Conservation (phyloP, 2,113 vertebrate genomes). For the Oncorhynchus gorbuscha region DNA sequence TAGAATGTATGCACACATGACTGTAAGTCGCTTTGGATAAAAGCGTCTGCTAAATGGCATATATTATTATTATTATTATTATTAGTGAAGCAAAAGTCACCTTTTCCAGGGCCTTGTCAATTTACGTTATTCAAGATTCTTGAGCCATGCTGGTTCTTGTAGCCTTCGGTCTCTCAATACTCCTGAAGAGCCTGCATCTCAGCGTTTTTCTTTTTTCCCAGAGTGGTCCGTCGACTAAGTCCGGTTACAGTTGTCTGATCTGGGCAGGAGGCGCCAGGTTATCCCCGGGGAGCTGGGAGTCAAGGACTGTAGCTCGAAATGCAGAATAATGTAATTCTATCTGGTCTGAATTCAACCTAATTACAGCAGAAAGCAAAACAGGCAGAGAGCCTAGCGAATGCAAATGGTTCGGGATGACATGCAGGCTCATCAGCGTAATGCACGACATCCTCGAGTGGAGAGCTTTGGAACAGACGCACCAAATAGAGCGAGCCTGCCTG, state of each 20-base stretch:
- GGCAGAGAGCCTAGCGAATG: slow-evolving; percentile 66
- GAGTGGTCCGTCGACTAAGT: slow-evolving; percentile 64
- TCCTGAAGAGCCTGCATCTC: slow-evolving; percentile 46
- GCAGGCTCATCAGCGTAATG: slow-evolving; percentile 62
- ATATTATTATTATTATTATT: no score
- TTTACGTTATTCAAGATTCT: no score
- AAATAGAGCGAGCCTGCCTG: slow-evolving; percentile 7
- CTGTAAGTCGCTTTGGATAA: no score
- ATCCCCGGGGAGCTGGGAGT: slow-evolving; percentile 82
- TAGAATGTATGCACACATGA: no score
- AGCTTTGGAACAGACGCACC: slow-evolving; percentile 10
- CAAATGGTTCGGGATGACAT: slow-evolving; percentile 65
- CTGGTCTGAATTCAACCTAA: slow-evolving; percentile 79
- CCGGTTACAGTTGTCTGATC: slow-evolving; percentile 83
- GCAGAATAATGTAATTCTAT: slow-evolving; percentile 87
- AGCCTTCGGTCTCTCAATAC: slow-evolving; percentile 40
- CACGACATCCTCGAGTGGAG: slow-evolving; percentile 43
- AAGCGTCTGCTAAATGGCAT: no score
- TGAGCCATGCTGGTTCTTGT: neutral
- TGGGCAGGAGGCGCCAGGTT: slow-evolving; percentile 87
- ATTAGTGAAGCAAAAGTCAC: no score
- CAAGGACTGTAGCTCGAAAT: slow-evolving; percentile 85
- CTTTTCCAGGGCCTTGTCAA: no score
- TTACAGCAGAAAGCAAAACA: slow-evolving; percentile 83
- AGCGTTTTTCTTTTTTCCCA: slow-evolving; percentile 7